Evolutionary conservation across 2,888 invertebrate species (phyloP).

Genomic region (Eupithecia abbreviata): DNA sequence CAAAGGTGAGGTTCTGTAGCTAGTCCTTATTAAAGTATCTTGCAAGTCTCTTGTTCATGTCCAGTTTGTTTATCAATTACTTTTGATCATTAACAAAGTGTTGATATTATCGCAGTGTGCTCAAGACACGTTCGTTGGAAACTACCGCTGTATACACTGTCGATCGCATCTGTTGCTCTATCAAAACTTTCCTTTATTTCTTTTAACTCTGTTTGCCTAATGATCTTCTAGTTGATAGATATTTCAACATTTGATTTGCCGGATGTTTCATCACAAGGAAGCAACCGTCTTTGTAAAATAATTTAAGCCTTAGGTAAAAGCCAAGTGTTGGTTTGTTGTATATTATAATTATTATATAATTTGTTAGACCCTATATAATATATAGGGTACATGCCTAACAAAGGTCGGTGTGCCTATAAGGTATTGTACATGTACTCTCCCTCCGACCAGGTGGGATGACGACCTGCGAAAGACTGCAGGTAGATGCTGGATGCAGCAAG

Average conservation of each 20-base stretch:
- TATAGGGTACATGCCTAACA: too few species aligned
- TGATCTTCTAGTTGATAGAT: not conserved
- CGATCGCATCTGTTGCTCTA: slow-evolving; percentile 38
- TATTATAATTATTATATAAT: too few species aligned
- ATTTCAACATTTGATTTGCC: not conserved
- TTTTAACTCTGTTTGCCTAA: not conserved
- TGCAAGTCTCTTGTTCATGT: not conserved
- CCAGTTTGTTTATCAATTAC: slow-evolving; percentile 24
- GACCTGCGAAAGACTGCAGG: too few species aligned
- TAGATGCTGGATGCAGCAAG: too few species aligned
- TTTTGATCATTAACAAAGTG: slow-evolving; percentile 28
- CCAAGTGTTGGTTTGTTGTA: not conserved
- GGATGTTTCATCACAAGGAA: not conserved
- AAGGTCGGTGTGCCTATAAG: too few species aligned
- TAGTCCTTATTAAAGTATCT: not conserved
- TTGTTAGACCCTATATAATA: too few species aligned
- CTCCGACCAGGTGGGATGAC: too few species aligned
- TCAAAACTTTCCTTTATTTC: slow-evolving; percentile 29
- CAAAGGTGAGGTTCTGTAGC: too few species aligned
- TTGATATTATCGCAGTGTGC: slow-evolving; percentile 34
- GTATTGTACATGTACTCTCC: too few species aligned
- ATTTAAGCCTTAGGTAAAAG: not conserved
- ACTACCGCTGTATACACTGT: slow-evolving; percentile 42
- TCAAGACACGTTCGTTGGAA: slow-evolving; percentile 38
- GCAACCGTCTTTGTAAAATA: not conserved